Evolutionary conservation across 1,140 invertebrate genomes (phyloP), one percentile per base, ranked within the genome.

Genomic region (Macrotrachela quadricornifera): DNA sequence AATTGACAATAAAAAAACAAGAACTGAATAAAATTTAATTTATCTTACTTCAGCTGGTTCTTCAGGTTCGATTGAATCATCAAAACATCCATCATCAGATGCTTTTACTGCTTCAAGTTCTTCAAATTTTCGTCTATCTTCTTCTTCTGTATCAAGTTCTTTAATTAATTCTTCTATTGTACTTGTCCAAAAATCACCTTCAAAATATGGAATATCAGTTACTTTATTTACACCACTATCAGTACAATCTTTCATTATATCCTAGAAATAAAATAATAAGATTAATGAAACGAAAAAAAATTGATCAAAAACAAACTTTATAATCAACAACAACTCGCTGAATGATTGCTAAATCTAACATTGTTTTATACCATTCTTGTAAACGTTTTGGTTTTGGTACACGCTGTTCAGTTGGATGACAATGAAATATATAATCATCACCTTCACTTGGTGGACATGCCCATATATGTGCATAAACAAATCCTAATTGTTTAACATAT

Each of bases 331-430:
- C 91, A 64, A 94, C 94, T 60, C 90, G 77, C 65, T 99, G 91
- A 65, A 90, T 83, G 59, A 95, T 91, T 59, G 91, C 94, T 69
- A 96, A 97, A 66, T 99, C 92, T 49, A 99, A 75, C 92, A 99
- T 99, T 72, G 94, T 97, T 72, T 95, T 96, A 71, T 99, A 99
- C 94, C 94, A 99, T 64, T 99, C 92, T 59, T 96, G 91, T 58
- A 99, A 74, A 67, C 91, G 77, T 73, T 97, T 99, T 45, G 92
- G 92, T 73, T 97, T 99, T 37, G 94, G 94, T 65, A 97, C 97
- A 71, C 94, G 97, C 73, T 97, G 92, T 73, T 99, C 94, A 54
- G 80, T 76, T 45, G 94, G 94, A 78, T 99, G 94, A 71, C 91
- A 97, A 71, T 99, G 92, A 72, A 99, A 99, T 60, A 99, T 99